phyloP scores from a whole-genome alignment of 2,113 vertebrate genomes.

The Montifringilla adamsi region DNA sequence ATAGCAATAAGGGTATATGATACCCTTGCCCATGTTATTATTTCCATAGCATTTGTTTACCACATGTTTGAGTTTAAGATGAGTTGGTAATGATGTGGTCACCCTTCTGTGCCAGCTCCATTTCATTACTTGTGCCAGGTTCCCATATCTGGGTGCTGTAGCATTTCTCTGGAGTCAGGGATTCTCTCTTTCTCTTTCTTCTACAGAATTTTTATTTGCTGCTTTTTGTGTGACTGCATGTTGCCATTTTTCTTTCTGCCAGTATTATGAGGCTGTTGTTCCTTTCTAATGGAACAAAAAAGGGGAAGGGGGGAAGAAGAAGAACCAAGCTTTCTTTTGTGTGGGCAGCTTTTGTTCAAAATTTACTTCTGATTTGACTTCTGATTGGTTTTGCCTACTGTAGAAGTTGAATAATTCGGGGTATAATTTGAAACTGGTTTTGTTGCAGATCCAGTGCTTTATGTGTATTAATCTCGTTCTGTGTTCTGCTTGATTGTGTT shows the following conservation, averaged over 20 bases:
- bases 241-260: neutral
- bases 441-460: neutral
- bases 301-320: neutral
- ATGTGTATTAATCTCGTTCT: neutral
- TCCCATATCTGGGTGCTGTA: fast-evolving
- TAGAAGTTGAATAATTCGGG: neutral
- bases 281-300: neutral
- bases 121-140: neutral
- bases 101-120: neutral
- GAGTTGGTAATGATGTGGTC: neutral
- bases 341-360: neutral
- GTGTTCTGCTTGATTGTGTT: neutral
- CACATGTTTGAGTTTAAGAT: neutral
- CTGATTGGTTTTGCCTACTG: neutral
- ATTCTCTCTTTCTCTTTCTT: neutral
- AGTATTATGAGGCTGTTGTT: neutral
- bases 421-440: neutral
- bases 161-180: neutral
- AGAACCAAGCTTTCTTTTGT: neutral
- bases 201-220: neutral
- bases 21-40: neutral
- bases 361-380: neutral
- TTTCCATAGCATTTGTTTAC: neutral
- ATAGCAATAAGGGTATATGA: neutral
- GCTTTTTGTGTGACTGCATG: neutral